A percentile compares a stretch with the other conserved stretches of the same genome.
phyloP scores from a whole-genome alignment of 1,140 invertebrate genomes.

The Atta texana region DNA sequence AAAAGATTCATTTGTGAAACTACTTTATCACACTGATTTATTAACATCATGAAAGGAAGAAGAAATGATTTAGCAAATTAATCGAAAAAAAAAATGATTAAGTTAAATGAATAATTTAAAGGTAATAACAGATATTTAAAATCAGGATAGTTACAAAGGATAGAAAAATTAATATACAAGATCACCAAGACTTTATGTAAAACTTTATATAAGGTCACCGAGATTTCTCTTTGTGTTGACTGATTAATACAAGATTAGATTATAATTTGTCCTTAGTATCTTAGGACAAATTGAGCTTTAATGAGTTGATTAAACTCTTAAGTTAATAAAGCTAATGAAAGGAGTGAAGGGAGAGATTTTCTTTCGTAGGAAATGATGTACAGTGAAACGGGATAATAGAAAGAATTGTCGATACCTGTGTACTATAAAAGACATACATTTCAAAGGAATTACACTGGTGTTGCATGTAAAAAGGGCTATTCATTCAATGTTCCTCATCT shows the following conservation, averaged over 20 bases:
- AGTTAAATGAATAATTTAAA: conserved; percentile 10
- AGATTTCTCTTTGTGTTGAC: conserved; percentile 43
- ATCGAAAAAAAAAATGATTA: neutral
- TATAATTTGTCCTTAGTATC: conserved; percentile 12
- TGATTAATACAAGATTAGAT: conserved; percentile 40
- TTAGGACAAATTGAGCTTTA: neutral
- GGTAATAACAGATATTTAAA: neutral
- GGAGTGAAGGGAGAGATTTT: neutral
- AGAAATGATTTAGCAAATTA: neutral
- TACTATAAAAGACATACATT: conserved; percentile 80
- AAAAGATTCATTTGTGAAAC: conserved; percentile 24
- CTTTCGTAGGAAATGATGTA: conserved; percentile 77
- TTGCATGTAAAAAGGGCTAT: conserved; percentile 80
- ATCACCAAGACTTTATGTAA: conserved; percentile 28
- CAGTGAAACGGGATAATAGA: conserved; percentile 83
- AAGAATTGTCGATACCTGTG: conserved; percentile 82
- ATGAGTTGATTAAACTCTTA: conserved; percentile 23
- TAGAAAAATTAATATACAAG: conserved; percentile 39
- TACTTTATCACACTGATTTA: conserved; percentile 40
- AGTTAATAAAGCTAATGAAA: neutral
- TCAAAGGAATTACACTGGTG: conserved; percentile 84
- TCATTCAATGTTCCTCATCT: conserved; percentile 65
- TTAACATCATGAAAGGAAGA: conserved; percentile 17
- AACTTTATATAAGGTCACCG: conserved; percentile 37
- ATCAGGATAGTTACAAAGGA: conserved; percentile 2